These are phyloP conservation scores for Chlorospingus semifuscus DNA, from an alignment of 2,797 vertebrate species.

Conservation along the genomic window DNA sequence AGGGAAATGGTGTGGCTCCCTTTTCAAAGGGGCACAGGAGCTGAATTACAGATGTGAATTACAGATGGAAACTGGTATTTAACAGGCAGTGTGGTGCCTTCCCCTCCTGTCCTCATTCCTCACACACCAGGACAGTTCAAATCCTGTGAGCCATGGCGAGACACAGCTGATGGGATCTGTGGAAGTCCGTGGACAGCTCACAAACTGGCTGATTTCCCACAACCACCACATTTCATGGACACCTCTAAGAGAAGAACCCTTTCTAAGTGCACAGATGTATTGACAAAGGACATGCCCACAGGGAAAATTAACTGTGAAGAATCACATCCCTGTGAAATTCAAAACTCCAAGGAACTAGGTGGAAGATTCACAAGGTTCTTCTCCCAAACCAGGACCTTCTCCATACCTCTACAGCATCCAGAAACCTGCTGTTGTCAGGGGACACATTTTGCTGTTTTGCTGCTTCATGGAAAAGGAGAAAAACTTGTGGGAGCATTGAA, in stretches of 20 bases:
- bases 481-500: neutral
- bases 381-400: neutral
- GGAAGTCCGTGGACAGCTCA: neutral
- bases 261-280: fast-evolving
- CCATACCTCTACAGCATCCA: fast-evolving
- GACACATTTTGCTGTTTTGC: neutral
- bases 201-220: neutral
- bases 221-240: neutral
- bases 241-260: neutral
- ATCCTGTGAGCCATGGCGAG: neutral
- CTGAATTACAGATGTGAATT: neutral
- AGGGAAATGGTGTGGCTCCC: neutral
- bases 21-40: neutral
- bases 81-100: neutral
- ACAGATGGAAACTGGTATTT: neutral
- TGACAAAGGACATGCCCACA: fast-evolving
- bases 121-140: neutral
- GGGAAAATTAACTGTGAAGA: neutral
- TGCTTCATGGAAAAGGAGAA: neutral
- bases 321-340: neutral
- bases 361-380: neutral
- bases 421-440: neutral
- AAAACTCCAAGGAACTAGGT: neutral
- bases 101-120: neutral
- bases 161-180: neutral